Evolutionary conservation across 2,797 vertebrate genomes (phyloP), one percentile per base, ranked within the genome.

Genomic region (Lemur catta): DNA sequence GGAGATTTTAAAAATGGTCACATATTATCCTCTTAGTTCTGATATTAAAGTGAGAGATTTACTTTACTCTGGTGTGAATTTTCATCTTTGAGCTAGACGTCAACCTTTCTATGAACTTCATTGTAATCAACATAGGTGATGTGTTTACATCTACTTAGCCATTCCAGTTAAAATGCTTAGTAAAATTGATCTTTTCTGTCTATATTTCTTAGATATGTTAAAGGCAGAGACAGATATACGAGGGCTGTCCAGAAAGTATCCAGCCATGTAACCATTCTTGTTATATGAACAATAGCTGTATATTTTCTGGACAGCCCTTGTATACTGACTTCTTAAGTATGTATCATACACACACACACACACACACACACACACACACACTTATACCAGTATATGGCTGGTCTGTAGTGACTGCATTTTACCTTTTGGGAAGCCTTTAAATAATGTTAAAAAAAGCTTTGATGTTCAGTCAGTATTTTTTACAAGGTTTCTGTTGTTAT

Each of bases 1-100:
- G 72, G 48, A 67, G 11, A 41, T 71, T 90, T 71, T 59, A 2
- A 14, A 88, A 84, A 41, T 50, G 48, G 2, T 75, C 38, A 79
- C 43, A 20, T 57, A 20, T 30, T 17, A 82, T 57, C 14, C 15
- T 91, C 43, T 95, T 26, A 55, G 52, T 71, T 80, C 48, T 81
- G 8, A 61, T 94, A 89, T 89, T 84, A 92, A 87, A 72, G 65
- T 71, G 50, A 89, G 38, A 81, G 17, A 91, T 75, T 93, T 43
- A 76, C 35, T 80, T 90, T 26, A 55, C 28, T 11, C 52, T 43
- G 12, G 2, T 91, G 26, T 76, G 80, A 50, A 55, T 93, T 95
- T 93, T 76, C 7, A 84, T 52, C 52, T 84, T 94, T 84, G 24
- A 41, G 24, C 41, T 50, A 82, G 50, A 93, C 67, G 15, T 93